Percentiles rank a stretch among this genome's conserved stretches.
Conservation (phyloP, 1,140 invertebrate species). For the Andrena cerasifolii region DNA sequence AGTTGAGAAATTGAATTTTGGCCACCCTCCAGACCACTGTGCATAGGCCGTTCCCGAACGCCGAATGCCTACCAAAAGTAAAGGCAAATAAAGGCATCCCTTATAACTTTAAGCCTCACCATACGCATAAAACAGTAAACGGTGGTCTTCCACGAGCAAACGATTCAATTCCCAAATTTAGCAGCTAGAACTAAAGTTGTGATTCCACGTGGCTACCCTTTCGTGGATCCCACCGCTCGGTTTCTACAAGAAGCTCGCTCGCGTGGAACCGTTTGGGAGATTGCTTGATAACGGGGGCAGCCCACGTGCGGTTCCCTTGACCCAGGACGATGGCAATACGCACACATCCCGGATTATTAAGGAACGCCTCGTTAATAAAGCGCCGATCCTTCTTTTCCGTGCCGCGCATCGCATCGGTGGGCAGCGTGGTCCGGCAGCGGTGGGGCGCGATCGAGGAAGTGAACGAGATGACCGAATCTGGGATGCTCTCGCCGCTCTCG, state of each 20-base stretch:
- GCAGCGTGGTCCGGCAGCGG: not conserved
- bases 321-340: conserved; percentile 56
- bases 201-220: conserved; percentile 50
- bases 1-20: no score
- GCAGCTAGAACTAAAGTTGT: no score
- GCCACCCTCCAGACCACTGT: no score
- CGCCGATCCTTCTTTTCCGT: conserved; percentile 44
- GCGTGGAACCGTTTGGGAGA: conserved; percentile 62
- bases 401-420: conserved; percentile 13
- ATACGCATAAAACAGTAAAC: no score
- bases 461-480: conserved; percentile 54
- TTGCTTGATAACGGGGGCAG: conserved; percentile 64
- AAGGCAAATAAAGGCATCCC: no score
- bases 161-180: no score
- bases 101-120: no score
- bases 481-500: conserved; percentile 36
- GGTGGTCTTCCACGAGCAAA: no score
- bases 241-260: conserved; percentile 40
- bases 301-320: conserved; percentile 62
- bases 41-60: no score
- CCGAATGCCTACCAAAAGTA: no score
- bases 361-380: conserved; percentile 72
- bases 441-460: conserved; percentile 53
- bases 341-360: conserved; percentile 59
- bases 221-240: conserved; percentile 51